Percentiles rank a stretch among this genome's conserved stretches.
These are phyloP conservation scores for Acleris emargana DNA, from an alignment of 2,888 invertebrate species.

Conservation along the genomic window DNA sequence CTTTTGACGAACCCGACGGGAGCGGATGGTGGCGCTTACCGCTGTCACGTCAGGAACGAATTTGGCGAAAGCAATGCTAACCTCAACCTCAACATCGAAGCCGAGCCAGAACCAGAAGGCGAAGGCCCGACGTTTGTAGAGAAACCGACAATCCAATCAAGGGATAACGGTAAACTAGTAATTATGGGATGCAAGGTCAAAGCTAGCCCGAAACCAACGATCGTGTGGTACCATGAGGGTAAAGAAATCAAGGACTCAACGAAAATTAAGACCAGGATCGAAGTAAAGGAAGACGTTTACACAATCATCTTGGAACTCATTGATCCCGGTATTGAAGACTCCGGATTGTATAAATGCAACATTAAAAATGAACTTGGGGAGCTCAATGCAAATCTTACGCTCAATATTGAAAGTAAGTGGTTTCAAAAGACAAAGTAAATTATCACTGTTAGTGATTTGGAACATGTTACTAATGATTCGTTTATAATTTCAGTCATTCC, in stretches of 20 bases:
- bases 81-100: conserved; percentile 97
- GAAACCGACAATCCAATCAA: conserved; percentile 94
- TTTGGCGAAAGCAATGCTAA: conserved; percentile 98
- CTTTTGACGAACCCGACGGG: conserved; percentile 79
- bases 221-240: conserved; percentile 81
- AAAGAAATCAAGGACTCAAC: conserved; percentile 90
- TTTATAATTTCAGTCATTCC: conserved; percentile 88
- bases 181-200: conserved; percentile 80
- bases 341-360: conserved; percentile 98
- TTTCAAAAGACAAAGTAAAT: neutral
- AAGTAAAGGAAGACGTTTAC: conserved; percentile 91
- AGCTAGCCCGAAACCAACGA: conserved; percentile 79
- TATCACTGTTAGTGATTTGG: neutral
- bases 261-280: conserved; percentile 91
- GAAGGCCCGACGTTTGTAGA: conserved; percentile 97
- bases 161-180: conserved; percentile 80
- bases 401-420: conserved; percentile 97
- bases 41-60: conserved; percentile 97
- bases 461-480: conserved; percentile 22
- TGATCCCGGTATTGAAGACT: conserved; percentile 97
- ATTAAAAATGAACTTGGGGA: conserved; percentile 98
- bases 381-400: conserved; percentile 97
- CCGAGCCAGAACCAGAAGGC: conserved; percentile 96
- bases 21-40: conserved; percentile 84
- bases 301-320: conserved; percentile 93